phyloP scores from a whole-genome alignment of 2,113 vertebrate genomes.

The Romanogobio albipinnatus region DNA sequence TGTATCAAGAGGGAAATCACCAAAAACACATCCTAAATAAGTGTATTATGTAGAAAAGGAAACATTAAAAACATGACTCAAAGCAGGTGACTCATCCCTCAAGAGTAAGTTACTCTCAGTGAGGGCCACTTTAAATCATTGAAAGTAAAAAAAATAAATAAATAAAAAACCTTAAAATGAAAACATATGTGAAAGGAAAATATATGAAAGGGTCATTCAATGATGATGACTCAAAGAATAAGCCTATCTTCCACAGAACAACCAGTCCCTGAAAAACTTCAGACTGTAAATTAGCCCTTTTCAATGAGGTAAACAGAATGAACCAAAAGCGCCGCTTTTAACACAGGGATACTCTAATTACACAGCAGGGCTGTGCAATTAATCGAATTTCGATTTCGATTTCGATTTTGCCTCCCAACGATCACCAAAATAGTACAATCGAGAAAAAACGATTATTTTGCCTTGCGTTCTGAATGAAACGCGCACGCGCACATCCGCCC shows the following conservation, averaged over 20 bases:
- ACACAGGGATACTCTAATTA: neutral
- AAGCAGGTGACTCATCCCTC: neutral
- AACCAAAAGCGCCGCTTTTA: neutral
- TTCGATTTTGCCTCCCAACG: no score
- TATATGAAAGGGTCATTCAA: neutral
- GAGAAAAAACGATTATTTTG: no score
- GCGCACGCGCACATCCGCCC: no score
- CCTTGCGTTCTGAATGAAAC: no score
- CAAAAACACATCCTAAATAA: neutral
- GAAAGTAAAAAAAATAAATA: neutral
- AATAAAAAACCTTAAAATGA: no score
- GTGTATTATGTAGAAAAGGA: neutral
- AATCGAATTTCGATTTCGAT: no score
- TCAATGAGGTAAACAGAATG: neutral
- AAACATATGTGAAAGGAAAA: neutral
- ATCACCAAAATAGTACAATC: no score
- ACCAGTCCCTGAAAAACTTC: neutral
- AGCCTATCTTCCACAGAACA: neutral
- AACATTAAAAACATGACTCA: neutral
- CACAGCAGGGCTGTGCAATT: no score
- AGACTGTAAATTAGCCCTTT: neutral
- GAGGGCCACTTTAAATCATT: neutral
- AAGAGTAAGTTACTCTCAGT: neutral
- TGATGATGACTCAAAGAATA: neutral
- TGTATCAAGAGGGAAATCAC: neutral